phyloP scores from a whole-genome alignment of 2,113 vertebrate species.

The Aphelocoma coerulescens region DNA sequence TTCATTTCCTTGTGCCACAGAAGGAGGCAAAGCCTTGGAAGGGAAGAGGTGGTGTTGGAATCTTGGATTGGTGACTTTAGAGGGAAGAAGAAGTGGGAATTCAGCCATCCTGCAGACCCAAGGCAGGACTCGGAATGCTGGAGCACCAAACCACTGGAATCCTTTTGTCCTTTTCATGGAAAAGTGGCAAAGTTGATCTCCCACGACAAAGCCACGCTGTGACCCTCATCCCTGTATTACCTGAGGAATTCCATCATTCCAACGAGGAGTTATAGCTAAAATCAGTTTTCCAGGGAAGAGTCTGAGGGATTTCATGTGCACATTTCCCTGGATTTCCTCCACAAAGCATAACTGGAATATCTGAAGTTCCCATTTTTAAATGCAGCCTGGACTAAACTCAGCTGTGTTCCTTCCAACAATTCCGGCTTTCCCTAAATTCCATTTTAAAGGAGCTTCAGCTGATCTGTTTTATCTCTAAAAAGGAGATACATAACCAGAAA shows the following conservation, averaged over 20 bases:
- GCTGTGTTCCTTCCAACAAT: background rate
- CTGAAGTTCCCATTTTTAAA: background rate
- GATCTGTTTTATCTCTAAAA: background rate
- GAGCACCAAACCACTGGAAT: background rate
- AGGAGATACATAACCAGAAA: background rate
- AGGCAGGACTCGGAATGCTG: background rate
- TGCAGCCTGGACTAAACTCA: background rate
- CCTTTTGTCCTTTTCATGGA: no score
- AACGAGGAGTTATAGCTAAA: background rate
- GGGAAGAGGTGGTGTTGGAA: accelerated
- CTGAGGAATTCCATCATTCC: background rate
- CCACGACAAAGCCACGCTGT: background rate
- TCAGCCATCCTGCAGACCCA: background rate
- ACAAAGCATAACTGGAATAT: accelerated
- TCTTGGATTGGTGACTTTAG: background rate
- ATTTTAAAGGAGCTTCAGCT: background rate
- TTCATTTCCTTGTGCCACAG: background rate
- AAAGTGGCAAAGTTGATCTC: background rate
- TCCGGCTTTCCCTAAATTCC: background rate
- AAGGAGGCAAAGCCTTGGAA: background rate
- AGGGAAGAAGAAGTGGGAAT: background rate
- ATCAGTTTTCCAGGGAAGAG: background rate
- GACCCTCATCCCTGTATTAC: background rate
- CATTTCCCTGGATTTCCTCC: background rate
- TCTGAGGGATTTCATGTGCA: accelerated